Conservation (phyloP, 2,113 vertebrate species). For the Leptodactylus fuscus region DNA sequence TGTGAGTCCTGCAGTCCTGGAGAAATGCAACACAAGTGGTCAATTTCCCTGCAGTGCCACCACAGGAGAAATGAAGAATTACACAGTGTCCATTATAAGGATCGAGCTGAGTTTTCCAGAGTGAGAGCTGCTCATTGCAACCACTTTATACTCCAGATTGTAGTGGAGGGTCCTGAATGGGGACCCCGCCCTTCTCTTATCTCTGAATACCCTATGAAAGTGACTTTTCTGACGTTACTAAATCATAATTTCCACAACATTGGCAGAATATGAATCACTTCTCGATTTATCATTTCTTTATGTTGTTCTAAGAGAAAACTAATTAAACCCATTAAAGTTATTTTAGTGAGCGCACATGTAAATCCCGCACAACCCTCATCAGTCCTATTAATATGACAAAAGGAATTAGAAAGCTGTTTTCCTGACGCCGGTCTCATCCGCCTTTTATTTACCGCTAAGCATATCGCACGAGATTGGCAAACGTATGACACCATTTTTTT, state of each 20-base stretch:
- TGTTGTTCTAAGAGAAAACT: conserved; percentile 60
- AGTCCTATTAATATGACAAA: conserved; percentile 62
- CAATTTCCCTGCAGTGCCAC: neutral
- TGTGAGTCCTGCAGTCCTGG: neutral
- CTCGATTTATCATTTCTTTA: neutral
- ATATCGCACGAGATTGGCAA: conserved; percentile 37
- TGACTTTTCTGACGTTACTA: neutral
- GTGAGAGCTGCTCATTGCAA: neutral
- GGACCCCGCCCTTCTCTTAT: neutral
- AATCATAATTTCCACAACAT: neutral
- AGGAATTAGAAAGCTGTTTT: conserved; percentile 47
- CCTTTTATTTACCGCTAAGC: conserved; percentile 38
- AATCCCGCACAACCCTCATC: conserved; percentile 63
- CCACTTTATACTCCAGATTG: neutral
- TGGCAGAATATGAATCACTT: neutral
- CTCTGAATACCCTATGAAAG: neutral
- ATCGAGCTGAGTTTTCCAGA: neutral
- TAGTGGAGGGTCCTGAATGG: neutral
- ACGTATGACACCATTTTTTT: neutral
- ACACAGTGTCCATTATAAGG: neutral
- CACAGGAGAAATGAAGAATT: neutral
- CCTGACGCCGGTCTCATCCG: neutral
- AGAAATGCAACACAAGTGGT: no score
- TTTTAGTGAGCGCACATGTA: conserved; percentile 64
- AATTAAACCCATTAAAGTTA: conserved; percentile 70